Base-by-base conservation (phyloP, 2,113 vertebrate species). In the Apteryx mantelli region DNA sequence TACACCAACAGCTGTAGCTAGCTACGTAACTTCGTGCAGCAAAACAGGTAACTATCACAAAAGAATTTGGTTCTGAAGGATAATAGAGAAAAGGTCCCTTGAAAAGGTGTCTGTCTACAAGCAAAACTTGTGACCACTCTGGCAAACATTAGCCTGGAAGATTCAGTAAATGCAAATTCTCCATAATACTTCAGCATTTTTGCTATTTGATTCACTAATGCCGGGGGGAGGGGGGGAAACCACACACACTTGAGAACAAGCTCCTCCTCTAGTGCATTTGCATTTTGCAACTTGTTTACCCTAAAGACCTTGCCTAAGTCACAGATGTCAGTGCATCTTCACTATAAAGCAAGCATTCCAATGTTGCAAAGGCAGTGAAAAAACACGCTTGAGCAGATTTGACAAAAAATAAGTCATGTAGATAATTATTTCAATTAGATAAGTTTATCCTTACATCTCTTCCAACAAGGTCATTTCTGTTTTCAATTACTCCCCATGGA, bases 401-500 rank as follows among this genome's bases (percentile, higher is more conserved):
- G 25, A 63, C 44, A 93, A 68, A 89, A 94, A 88, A 21, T 9
- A 68, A 73, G 64, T 68, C 63, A 83, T 36, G 36, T n/a, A 86
- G 89, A 93, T 78, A 3, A 4, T 77, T 77, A 74, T 93, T 95
- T 91, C 68, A 86, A 3, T 97, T 77, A 64, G 55, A 44, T 66
- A 89, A 80, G 91, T 61, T 55, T 69, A 94, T 91, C 90, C 99
- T 99, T 98, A 99, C 99, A 93, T 99, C 99, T 99, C 98, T 99
- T 97, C 99, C 99, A 81, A 99, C 98, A 92, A 99, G 99, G 97
- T 99, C 99, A 30, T 99, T 99, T 97, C 99, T 98, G 98, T 99
- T 99, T 98, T 99, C 99, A 96, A 99, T 99, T 86, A 99, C 99
- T 96, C 99, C 99, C 99, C 99, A 99, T 0, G 99, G 99, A 88